Evolutionary conservation across 2,113 vertebrate species (phyloP).

Genomic region (Nycticryphes semicollaris): DNA sequence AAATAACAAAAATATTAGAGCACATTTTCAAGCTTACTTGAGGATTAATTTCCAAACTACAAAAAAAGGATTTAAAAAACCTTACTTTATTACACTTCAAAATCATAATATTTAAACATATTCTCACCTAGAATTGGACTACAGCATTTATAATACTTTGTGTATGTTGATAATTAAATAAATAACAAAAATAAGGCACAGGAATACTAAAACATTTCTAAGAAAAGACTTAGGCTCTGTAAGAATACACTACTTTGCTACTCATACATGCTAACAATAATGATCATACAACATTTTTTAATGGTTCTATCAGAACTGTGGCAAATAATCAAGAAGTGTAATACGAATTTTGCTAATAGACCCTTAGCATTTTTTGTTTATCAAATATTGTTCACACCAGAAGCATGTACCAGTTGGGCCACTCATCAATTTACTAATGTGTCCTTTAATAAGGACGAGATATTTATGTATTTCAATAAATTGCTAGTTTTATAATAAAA

Average conservation of each 20-base stretch:
- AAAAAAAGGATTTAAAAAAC: neutral
- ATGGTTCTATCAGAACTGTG: slow-evolving; percentile 29
- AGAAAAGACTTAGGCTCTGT: neutral
- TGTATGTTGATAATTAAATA: neutral
- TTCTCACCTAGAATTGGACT: neutral
- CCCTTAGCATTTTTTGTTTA: neutral
- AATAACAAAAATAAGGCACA: neutral
- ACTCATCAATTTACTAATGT: neutral
- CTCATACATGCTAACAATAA: neutral
- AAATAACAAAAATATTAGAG: neutral
- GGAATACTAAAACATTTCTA: neutral
- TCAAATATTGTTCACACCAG: neutral
- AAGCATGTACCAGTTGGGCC: neutral
- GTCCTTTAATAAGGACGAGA: neutral
- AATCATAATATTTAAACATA: neutral
- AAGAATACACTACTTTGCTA: neutral
- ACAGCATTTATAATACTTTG: neutral
- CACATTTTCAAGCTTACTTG: neutral
- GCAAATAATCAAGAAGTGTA: slow-evolving; percentile 22
- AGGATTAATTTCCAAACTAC: neutral
- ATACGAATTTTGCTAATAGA: slow-evolving; percentile 2
- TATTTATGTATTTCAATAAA: neutral
- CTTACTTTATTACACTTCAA: neutral
- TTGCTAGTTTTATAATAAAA: neutral
- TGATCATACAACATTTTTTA: neutral